phyloP scores from a whole-genome alignment of 2,888 invertebrate species.

The Protodeltote pygarga region DNA sequence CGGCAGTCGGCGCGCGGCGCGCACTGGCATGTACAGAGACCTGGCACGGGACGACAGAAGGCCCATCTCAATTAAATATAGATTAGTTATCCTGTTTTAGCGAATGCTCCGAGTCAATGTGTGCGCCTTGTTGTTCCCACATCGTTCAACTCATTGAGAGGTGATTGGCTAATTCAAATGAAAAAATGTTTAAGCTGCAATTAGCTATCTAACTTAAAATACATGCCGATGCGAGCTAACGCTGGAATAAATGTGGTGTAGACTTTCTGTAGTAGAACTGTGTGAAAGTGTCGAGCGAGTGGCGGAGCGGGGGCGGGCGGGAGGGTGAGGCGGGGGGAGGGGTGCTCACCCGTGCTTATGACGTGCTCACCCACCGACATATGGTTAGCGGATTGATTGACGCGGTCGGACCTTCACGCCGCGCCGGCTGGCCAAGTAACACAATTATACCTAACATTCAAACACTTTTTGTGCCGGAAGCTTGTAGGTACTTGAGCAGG shows the following conservation, averaged over 20 bases:
- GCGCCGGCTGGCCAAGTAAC: background rate
- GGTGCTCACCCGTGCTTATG: conserved; percentile 22
- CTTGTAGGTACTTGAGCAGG: too few relatives aligned
- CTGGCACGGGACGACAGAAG: background rate
- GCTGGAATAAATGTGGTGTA: too few relatives aligned
- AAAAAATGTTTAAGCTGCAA: too few relatives aligned
- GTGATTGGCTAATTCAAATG: too few relatives aligned
- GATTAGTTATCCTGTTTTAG: background rate
- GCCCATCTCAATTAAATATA: background rate
- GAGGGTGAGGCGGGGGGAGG: too few relatives aligned
- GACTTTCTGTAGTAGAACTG: background rate
- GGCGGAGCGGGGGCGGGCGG: background rate
- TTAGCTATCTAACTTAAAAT: too few relatives aligned
- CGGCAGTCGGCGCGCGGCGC: background rate
- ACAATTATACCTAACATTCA: background rate
- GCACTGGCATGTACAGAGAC: too few relatives aligned
- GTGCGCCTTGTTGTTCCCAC: too few relatives aligned
- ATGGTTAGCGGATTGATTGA: conserved; percentile 27
- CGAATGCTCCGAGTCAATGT: too few relatives aligned
- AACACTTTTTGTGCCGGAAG: conserved; percentile 1
- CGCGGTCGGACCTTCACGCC: conserved; percentile 20
- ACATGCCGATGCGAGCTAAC: too few relatives aligned
- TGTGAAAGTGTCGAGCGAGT: background rate
- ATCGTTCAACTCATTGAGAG: too few relatives aligned
- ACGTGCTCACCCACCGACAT: conserved; percentile 18